Evolutionary conservation across 2,113 vertebrate genomes (phyloP), one percentile per base, ranked within the genome.

Genomic region (Alectura lathami): DNA sequence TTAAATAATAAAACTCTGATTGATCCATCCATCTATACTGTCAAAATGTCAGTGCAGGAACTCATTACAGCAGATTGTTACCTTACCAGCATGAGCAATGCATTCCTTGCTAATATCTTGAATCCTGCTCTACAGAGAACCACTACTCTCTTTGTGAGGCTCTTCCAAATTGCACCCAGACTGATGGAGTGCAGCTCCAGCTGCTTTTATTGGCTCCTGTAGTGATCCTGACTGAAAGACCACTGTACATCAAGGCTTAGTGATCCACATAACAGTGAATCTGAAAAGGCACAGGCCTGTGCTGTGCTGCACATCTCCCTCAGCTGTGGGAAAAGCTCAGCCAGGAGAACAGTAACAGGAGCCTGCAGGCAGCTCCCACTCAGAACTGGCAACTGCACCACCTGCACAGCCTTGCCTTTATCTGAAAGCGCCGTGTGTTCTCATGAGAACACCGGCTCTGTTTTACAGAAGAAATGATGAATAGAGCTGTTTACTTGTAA

Each of bases 211-310:
- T 34, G 75, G 24, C 22, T 69, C 9, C 50, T 72, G 43, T 57
- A 88, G 40, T 13, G 48, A 66, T 38, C 59, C 63, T 76, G 43
- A 47, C 38, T 1, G 2, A 47, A n/a, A 80, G 32, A 72, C 3
- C 21, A 16, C 6, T 43, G 32, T 21, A 16, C 30, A 22, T 15
- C 0, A 6, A 51, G 36, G 26, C 60, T 34, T 27, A 72, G 34
- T 8, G 70, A 54, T 32, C 53, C 36, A 11, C 0, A 1, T 38
- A 57, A 32, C 47, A 32, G 38, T 4, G 57, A 59, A 47, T 8
- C 42, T 17, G 9, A 1, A 3, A 3, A 70, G 64, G 15, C 1
- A 0, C 17, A 8, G 23, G 26, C 8, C 62, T 8, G 0, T 54
- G 50, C 63, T n/a, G 5, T 0, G 21, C n/a, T 42, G 43, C 34